Base-by-base conservation (phyloP, 2,113 vertebrate species). In the Nematolebias whitei region DNA sequence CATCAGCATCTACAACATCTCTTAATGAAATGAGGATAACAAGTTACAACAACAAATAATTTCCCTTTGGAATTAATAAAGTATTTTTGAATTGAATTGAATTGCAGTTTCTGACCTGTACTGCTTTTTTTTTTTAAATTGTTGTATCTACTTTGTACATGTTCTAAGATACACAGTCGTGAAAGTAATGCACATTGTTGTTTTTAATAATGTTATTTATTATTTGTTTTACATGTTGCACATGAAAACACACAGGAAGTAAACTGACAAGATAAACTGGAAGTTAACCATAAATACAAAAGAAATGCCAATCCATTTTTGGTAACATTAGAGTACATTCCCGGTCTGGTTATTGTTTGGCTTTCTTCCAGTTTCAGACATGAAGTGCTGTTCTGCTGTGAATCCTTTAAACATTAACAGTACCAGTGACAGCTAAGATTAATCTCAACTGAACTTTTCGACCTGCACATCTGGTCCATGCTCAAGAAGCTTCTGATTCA, bases 361-460 rank as follows among this genome's bases (percentile, higher is more conserved):
- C 65, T 66, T 52, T 13, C 43, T 44, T 48, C 43, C 62, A 62
- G 56, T 41, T 32, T 64, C 12, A 14, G 61, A 59, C 63, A 52
- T 54, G 56, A 40, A 76, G 41, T 23, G 40, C 2, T 24, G 40
- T 62, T 69, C 65, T 67, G 66, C 56, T 67, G 65, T 56, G 71
- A 26, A 71, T 44, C 67, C 39, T 52, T 58, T 58, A 41, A 79
- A 80, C 63, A 72, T 64, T 39, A 75, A 65, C 48, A 53, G 45
- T 29, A 22, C 11, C 55, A 39, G 52, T 43, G 66, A 65, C 64
- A 67, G 69, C 61, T 51, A 11, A 50, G 66, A 79, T 81, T 51
- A 47, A 76, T 56, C 47, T 55, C 39, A 45, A 68, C 55, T 83
- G 77, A 84, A 85, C 75, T 72, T 78, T 85, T 83, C 68, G 78